Evolutionary conservation across 2,797 vertebrate genomes (phyloP).

Genomic region (Rallus crepitans): DNA sequence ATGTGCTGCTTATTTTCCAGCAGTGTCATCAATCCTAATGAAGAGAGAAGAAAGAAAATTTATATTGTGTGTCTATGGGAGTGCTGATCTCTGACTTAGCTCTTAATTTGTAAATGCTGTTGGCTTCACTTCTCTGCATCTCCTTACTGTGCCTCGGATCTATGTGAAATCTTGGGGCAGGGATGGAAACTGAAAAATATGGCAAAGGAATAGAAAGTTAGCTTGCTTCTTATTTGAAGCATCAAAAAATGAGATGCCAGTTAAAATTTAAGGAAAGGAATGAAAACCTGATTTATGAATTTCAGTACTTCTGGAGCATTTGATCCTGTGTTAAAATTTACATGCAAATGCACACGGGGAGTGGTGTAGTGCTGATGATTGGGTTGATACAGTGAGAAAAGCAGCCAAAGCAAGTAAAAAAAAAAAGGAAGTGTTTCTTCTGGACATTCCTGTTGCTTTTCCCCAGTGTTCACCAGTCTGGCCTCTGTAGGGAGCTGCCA

Average conservation of each 20-base stretch:
- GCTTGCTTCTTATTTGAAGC: background rate
- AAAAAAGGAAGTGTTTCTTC: background rate
- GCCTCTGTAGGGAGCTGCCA: background rate
- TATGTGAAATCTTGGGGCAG: background rate
- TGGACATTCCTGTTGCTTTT: slow-evolving; percentile 1
- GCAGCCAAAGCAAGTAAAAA: background rate
- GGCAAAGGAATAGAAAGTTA: background rate
- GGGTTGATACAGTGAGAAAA: background rate
- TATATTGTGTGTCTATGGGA: background rate
- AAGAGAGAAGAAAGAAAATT: slow-evolving; percentile 32
- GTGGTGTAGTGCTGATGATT: background rate
- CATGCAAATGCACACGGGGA: background rate
- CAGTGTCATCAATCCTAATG: slow-evolving; percentile 55
- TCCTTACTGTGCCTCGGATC: background rate
- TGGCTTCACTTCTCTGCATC: background rate
- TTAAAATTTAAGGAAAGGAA: slow-evolving; percentile 1
- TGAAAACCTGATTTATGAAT: background rate
- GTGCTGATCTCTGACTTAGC: slow-evolving; percentile 46
- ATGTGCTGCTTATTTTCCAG: slow-evolving; percentile 49
- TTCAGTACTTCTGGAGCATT: background rate
- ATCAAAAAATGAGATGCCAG: background rate
- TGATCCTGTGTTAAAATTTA: background rate
- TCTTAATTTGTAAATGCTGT: slow-evolving; percentile 43
- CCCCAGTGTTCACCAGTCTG: background rate
- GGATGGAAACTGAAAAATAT: background rate